Conservation (phyloP, 2,888 invertebrate genomes). For the Phyto melanocephala region DNA sequence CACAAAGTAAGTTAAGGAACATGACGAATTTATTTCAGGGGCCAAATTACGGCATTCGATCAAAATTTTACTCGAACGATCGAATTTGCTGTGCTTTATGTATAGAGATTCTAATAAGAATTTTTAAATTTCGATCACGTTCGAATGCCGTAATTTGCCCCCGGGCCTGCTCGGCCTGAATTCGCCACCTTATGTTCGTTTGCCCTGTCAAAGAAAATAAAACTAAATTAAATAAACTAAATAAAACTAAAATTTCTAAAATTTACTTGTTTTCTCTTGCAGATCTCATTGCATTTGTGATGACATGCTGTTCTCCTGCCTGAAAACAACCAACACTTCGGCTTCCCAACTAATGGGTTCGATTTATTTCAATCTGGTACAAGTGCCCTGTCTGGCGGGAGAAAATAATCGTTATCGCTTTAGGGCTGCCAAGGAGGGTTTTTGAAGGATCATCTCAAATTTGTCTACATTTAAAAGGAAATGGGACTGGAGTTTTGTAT, state of each 20-base stretch:
- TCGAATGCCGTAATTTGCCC: too few relatives aligned
- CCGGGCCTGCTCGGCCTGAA: too few relatives aligned
- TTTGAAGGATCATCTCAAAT: slow-evolving; percentile 65
- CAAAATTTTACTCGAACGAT: too few relatives aligned
- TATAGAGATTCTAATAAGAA: too few relatives aligned
- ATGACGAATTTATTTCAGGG: too few relatives aligned
- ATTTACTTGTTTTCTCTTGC: slow-evolving; percentile 61
- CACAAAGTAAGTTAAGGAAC: slow-evolving; percentile 85
- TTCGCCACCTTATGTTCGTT: too few relatives aligned
- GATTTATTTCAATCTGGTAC: slow-evolving; percentile 91
- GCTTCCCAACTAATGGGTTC: slow-evolving; percentile 88
- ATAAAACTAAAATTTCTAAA: background rate
- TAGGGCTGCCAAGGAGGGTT: slow-evolving; percentile 76
- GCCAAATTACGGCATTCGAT: too few relatives aligned
- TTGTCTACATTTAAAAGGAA: background rate
- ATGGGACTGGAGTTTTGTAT: slow-evolving; percentile 13
- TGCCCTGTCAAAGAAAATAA: too few relatives aligned
- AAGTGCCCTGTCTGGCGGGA: slow-evolving; percentile 78
- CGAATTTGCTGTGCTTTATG: too few relatives aligned
- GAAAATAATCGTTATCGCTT: slow-evolving; percentile 72
- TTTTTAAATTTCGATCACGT: too few relatives aligned
- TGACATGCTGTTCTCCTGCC: slow-evolving; percentile 88
- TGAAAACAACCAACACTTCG: slow-evolving; percentile 86
- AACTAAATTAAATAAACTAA: background rate
- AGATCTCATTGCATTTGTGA: slow-evolving; percentile 94